Base-by-base conservation (phyloP, 37 sponge, comb jelly and placozoan genomes). In the Spongia lamella region DNA sequence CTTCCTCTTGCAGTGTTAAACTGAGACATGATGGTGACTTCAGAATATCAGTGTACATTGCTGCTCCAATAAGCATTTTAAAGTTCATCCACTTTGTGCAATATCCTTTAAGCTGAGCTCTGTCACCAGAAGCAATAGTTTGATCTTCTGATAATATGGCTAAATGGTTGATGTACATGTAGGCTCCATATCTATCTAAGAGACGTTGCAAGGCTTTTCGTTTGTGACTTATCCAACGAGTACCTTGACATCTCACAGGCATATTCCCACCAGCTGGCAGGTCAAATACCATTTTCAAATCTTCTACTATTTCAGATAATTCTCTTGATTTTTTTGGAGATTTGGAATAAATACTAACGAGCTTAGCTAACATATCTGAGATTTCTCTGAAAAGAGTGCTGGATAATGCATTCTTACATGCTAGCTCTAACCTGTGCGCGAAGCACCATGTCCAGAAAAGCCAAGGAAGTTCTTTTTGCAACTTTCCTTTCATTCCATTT, bases 391-490 rank as follows among this genome's bases (percentile, higher is more conserved):
- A 80, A 2, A 80, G 55, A 0, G 38, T 29, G 29, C 80, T 79
- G 0, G 68, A 34, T 11, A 80, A 61, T 33, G 81, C 63, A 76
- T 86, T 66, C 52, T 80, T 80, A 37, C 77, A 86, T 4, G 81
- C 77, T 30, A 86, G 43, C 58, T 86, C 82, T 16, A 86, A 66
- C 14, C 80, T 19, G 35, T 86, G 80, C 17, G 86, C 68, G 56
- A 35, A 86, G 68, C 80, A 79, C 80, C 87, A 86, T 5, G 72
- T 26, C 83, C 89, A 82, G 26, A 65, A 73, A 26, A 88, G 33
- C 81, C 87, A 86, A 25, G 82, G 72, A 7, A 79, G 61, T 3
- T 27, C 25, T 22, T 22, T 4, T 49, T 86, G 76, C 75, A 86
- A 31, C 66, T 60, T 29, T 58, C 66, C 82, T 70, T 76, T 74